These are phyloP conservation scores for Tangara arthus DNA, from an alignment of 2,797 vertebrate genomes.

Conservation along the genomic window DNA sequence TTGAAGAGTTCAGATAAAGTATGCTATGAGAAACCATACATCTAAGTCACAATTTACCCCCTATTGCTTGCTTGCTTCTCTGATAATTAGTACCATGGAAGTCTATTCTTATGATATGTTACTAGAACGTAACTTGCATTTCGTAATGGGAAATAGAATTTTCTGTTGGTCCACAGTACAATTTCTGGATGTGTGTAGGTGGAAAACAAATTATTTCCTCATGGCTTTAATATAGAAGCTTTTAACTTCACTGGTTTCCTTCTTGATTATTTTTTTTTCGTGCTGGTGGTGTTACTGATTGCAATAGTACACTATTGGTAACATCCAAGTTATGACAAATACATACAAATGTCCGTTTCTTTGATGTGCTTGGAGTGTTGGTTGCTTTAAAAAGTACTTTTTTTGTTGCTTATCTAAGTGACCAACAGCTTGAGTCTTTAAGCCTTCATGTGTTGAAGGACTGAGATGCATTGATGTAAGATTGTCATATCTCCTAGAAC, in stretches of 20 bases:
- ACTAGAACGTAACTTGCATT: neutral
- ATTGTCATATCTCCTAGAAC: neutral
- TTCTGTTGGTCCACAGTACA: neutral
- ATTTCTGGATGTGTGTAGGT: neutral
- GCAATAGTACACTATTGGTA: neutral
- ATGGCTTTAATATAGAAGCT: neutral
- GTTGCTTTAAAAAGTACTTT: neutral
- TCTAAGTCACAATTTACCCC: neutral
- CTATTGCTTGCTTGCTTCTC: neutral
- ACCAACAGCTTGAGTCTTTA: neutral
- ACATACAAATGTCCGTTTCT: neutral
- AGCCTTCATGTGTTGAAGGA: neutral
- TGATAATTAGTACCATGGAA: neutral
- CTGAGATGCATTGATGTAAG: fast-evolving
- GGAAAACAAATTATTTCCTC: neutral
- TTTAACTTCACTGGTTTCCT: neutral
- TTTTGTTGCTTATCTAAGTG: neutral
- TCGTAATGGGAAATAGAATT: neutral
- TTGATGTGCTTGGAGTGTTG: neutral
- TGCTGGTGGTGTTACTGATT: neutral
- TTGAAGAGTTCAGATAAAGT: neutral
- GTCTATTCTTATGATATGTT: neutral
- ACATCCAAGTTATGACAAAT: neutral
- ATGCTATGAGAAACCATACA: neutral
- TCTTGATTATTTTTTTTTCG: neutral